Evolutionary conservation across 64 coral and sea anemone species (phyloP), one percentile per base, ranked within the genome.

Genomic region (Dendrophyllia cribrosa): DNA sequence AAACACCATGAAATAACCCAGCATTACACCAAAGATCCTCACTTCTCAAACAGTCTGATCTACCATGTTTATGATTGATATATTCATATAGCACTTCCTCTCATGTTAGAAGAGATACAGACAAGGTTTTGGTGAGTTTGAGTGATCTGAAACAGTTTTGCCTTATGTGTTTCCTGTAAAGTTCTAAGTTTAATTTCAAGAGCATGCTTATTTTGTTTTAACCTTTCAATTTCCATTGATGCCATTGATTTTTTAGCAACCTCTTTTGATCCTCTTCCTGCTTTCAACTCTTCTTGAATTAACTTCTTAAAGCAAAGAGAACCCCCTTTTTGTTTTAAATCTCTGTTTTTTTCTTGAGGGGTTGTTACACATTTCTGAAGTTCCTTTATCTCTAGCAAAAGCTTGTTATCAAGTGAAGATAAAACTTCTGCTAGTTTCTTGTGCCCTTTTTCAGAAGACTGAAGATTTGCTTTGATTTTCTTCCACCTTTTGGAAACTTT

Each of bases 401-500:
- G 60, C 47, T 94, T 58, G 53, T 74, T 61, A 60, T 79, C 76
- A 56, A 73, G 66, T 26, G 58, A 79, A 11, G 47, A 25, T 74
- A 75, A 70, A 64, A 75, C 24, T 67, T 89, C 72, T 86, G 70
- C 14, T 64, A 59, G 49, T 82, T 86, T 70, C 64, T 50, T 7
- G 19, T n/a, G 59, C 22, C 78, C 45, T 74, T 72, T 10, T 55
- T 49, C 52, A 87, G 48, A 78, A 86, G 58, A 51, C 14, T 75
- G 59, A 60, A 94, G 62, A 76, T 22, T 68, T 64, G 77, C 58
- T 84, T 75, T 94, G 9, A 89, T 66, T 43, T 78, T 91, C 50
- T 97, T 97, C 91, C 92, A 94, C 2, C 53, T 76, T 77, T 74
- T 97, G 17, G 82, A 91, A 76, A 91, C 74, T 75, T 87, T 77